These are phyloP conservation scores for Dendrocopos noguchii DNA, from an alignment of 2,113 vertebrate genomes.

Conservation along the genomic window DNA sequence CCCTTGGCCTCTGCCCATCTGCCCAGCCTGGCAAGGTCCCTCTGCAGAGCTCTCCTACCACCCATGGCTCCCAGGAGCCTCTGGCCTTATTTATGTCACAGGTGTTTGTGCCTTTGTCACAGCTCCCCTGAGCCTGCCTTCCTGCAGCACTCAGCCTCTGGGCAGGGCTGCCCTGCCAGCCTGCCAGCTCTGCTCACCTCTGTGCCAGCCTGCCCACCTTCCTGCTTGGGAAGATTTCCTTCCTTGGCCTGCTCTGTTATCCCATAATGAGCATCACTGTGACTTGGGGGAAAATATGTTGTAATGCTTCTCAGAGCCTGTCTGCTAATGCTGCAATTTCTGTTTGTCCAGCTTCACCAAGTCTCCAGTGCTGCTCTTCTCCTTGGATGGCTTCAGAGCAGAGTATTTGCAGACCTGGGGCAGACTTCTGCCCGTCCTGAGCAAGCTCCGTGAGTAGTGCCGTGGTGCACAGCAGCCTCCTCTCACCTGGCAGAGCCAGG, in stretches of 20 bases:
- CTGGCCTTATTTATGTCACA: background rate
- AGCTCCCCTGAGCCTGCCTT: background rate
- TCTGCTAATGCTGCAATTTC: constrained; percentile 49
- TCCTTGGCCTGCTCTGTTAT: background rate
- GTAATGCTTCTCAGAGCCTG: background rate
- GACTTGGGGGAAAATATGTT: background rate
- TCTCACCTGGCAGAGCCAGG: background rate
- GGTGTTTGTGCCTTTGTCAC: background rate
- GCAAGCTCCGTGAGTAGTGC: constrained; percentile 89
- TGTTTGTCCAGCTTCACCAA: constrained; percentile 83
- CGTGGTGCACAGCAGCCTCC: background rate
- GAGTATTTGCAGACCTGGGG: constrained; percentile 87
- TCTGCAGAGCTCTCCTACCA: too few relatives aligned
- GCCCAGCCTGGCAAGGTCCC: too few relatives aligned
- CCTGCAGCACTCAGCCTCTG: background rate
- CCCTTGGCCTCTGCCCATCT: too few relatives aligned
- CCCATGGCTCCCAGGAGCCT: background rate
- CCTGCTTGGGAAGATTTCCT: background rate
- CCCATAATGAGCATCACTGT: background rate
- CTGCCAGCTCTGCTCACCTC: background rate
- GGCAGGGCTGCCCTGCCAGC: background rate
- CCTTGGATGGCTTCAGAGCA: constrained; percentile 94
- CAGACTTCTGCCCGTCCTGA: constrained; percentile 86
- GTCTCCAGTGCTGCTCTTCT: constrained; percentile 90
- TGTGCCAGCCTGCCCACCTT: background rate